Percentiles rank a stretch among this genome's conserved stretches.
These are phyloP conservation scores for Oryzias sinensis DNA, from an alignment of 2,797 vertebrate species.

Conservation along the genomic window DNA sequence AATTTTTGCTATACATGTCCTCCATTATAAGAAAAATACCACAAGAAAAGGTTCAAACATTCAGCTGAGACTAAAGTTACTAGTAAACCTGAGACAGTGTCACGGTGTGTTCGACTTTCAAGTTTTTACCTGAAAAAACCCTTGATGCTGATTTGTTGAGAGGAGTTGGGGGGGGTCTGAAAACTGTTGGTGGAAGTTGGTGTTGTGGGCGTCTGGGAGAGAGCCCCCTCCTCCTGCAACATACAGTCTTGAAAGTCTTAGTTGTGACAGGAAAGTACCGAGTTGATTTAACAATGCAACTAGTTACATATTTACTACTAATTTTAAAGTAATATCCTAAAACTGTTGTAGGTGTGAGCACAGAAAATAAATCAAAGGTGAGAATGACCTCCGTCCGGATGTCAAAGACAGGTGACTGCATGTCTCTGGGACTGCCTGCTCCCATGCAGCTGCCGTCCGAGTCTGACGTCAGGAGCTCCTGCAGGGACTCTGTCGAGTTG, in stretches of 20 bases:
- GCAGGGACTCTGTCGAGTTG: slow-evolving; percentile 93
- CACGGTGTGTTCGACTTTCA: neutral
- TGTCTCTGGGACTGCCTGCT: slow-evolving; percentile 87
- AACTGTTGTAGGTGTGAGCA: neutral
- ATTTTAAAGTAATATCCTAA: no score
- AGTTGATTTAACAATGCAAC: no score
- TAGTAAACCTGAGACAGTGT: neutral
- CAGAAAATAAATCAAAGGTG: neutral
- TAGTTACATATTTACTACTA: no score
- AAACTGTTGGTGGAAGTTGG: slow-evolving; percentile 73
- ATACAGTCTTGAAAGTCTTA: neutral
- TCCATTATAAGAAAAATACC: no score
- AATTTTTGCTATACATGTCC: no score
- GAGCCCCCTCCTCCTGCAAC: slow-evolving; percentile 79
- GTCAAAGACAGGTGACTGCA: slow-evolving; percentile 88
- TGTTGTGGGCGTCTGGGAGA: slow-evolving; percentile 68
- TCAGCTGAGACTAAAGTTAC: no score
- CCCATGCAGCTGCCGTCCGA: slow-evolving; percentile 93
- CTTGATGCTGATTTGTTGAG: slow-evolving; percentile 76
- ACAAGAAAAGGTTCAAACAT: no score
- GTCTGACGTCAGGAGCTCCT: slow-evolving; percentile 92
- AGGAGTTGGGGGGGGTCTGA: slow-evolving; percentile 48
- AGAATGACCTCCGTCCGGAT: slow-evolving; percentile 80
- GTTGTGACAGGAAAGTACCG: no score
- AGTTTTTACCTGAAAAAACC: slow-evolving; percentile 49